phyloP scores from a whole-genome alignment of 2,113 vertebrate species.

The Hyla sarda region DNA sequence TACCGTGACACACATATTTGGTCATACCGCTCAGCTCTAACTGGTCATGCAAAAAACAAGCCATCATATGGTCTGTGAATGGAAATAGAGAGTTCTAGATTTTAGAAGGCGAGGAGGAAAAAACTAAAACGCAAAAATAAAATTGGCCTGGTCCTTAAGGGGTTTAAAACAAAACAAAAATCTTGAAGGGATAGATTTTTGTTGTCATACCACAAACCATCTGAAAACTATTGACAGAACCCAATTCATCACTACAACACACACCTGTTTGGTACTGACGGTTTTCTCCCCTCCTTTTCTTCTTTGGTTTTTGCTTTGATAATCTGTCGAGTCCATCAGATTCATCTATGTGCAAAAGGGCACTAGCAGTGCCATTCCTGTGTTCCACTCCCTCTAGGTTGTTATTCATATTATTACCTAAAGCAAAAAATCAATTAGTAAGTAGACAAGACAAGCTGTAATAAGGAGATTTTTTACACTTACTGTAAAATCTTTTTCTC shows the following conservation, averaged over 20 bases:
- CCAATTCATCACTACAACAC: constrained; percentile 26
- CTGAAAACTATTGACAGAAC: not conserved
- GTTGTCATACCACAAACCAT: not conserved
- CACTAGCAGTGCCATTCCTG: constrained; percentile 93
- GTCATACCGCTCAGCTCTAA: too few relatives aligned
- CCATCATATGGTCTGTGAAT: too few relatives aligned
- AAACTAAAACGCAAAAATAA: too few relatives aligned
- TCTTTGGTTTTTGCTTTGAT: constrained; percentile 90
- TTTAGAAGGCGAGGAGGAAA: too few relatives aligned
- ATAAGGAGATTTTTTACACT: not conserved
- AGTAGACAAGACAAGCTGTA: not conserved
- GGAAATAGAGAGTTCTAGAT: too few relatives aligned
- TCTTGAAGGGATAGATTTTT: too few relatives aligned
- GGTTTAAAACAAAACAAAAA: too few relatives aligned
- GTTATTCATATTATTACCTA: constrained; percentile 70
- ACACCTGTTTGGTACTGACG: constrained; percentile 97
- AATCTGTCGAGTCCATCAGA: constrained; percentile 87
- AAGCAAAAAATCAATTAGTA: not conserved
- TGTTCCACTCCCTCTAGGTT: constrained; percentile 91
- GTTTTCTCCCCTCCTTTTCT: constrained; percentile 88
- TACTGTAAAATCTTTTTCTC: too few relatives aligned
- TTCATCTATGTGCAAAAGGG: constrained; percentile 95
- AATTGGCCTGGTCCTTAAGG: too few relatives aligned
- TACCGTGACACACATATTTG: too few relatives aligned
- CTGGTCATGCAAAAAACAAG: too few relatives aligned